A percentile compares a stretch with the other conserved stretches of the same genome.
Evolutionary conservation across 2,888 invertebrate species (phyloP).

Genomic region (Drosophila nr. perissopoda): DNA sequence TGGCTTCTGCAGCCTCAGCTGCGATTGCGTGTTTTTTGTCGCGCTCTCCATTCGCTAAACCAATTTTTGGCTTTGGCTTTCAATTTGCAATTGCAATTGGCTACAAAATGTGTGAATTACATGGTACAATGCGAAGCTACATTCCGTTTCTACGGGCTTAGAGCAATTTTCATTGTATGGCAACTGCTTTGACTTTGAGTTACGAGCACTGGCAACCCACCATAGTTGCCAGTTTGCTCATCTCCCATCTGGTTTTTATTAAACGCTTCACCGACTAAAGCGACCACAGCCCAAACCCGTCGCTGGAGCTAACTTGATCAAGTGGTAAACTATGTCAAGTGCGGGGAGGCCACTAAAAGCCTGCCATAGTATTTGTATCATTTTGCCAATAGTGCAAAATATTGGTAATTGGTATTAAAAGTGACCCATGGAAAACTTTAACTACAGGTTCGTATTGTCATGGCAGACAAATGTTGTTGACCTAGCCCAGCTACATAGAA

Average conservation of each 20-base stretch:
- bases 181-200: conserved; percentile 27
- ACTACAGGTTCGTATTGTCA: background rate
- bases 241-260: conserved; percentile 33
- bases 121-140: conserved; percentile 30
- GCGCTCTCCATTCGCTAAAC: conserved; percentile 29
- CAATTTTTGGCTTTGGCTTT: conserved; percentile 57
- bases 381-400: background rate
- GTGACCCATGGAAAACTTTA: background rate
- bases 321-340: background rate
- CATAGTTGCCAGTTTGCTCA: conserved; percentile 21
- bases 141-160: conserved; percentile 15
- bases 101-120: conserved; percentile 49
- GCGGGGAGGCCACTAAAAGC: background rate
- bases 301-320: background rate
- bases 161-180: conserved; percentile 35
- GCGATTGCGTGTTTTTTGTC: conserved; percentile 39
- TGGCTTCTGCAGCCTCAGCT: conserved; percentile 44
- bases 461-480: background rate
- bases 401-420: background rate
- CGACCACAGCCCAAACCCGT: conserved; percentile 11
- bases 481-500: background rate
- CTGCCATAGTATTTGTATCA: background rate
- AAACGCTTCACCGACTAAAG: conserved; percentile 17
- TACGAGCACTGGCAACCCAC: conserved; percentile 11
- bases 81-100: conserved; percentile 64